A percentile compares a stretch with the other conserved stretches of the same genome.
Conservation (phyloP, 2,888 invertebrate genomes). For the Parelbella ahira region DNA sequence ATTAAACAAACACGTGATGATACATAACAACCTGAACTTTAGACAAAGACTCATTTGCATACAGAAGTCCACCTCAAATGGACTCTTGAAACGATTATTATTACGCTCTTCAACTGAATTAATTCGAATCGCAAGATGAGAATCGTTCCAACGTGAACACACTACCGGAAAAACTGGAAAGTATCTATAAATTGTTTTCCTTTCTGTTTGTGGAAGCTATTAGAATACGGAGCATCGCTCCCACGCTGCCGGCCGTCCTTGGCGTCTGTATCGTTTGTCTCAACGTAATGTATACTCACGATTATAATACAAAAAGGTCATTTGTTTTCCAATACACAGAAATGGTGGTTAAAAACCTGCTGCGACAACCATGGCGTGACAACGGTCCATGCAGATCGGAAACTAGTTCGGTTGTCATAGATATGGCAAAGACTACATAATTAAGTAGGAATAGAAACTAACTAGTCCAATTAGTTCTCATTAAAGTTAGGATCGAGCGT, state of each 20-base stretch:
- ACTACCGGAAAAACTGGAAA: constrained; percentile 74
- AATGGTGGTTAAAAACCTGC: constrained; percentile 33
- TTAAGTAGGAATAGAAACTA: too few species aligned
- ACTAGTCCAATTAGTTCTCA: too few species aligned
- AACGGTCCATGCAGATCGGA: constrained; percentile 27
- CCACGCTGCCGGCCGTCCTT: constrained; percentile 57
- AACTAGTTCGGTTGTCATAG: constrained; percentile 14
- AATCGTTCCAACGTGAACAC: constrained; percentile 40
- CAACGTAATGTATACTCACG: constrained; percentile 29
- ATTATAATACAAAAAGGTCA: constrained; percentile 33
- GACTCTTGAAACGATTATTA: constrained; percentile 47
- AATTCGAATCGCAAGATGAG: constrained; percentile 44
- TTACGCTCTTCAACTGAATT: constrained; percentile 54
- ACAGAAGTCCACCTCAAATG: constrained; percentile 45
- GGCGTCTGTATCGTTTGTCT: constrained; percentile 33
- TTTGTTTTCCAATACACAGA: constrained; percentile 38
- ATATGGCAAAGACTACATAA: too few species aligned
- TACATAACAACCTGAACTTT: constrained; percentile 32
- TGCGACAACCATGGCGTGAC: constrained; percentile 39
- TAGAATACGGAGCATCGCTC: constrained; percentile 64
- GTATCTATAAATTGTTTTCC: constrained; percentile 54
- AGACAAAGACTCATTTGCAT: constrained; percentile 71
- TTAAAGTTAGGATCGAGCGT: too few species aligned
- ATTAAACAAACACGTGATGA: constrained; percentile 33
- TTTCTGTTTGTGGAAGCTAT: constrained; percentile 48